These are phyloP conservation scores for Thera britannica DNA, from an alignment of 2,888 invertebrate genomes.

Conservation along the genomic window DNA sequence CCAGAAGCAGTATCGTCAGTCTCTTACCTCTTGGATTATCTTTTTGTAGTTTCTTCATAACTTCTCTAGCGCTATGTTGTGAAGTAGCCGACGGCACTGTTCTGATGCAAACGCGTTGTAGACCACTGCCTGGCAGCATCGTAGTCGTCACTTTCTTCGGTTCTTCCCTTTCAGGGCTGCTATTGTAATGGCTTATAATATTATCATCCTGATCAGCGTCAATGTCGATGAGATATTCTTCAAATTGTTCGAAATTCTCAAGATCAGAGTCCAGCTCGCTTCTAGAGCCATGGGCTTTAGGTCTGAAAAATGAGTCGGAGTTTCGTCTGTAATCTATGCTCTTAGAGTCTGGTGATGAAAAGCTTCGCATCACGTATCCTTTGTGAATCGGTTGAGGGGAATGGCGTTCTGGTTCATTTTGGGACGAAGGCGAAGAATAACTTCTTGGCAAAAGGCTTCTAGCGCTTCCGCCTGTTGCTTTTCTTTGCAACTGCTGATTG, in stretches of 20 bases:
- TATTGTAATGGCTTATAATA: conserved; percentile 58
- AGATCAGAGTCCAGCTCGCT: conserved; percentile 75
- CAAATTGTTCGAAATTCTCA: conserved; percentile 75
- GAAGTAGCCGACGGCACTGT: conserved; percentile 62
- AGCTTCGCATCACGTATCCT: conserved; percentile 70
- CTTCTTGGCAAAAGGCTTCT: conserved; percentile 72
- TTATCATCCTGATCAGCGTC: conserved; percentile 72
- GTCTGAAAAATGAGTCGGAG: conserved; percentile 69
- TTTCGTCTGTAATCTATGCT: conserved; percentile 61
- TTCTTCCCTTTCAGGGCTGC: conserved; percentile 66
- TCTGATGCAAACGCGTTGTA: conserved; percentile 70
- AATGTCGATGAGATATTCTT: conserved; percentile 75
- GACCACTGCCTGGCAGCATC: conserved; percentile 74
- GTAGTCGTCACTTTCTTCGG: conserved; percentile 72
- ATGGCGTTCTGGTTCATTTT: conserved; percentile 56
- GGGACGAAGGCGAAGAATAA: conserved; percentile 71
- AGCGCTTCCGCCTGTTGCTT: conserved; percentile 55
- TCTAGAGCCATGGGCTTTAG: conserved; percentile 68
- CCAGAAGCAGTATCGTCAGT: not conserved
- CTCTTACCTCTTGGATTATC: conserved; percentile 62
- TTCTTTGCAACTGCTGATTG: conserved; percentile 70
- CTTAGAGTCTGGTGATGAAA: conserved; percentile 74
- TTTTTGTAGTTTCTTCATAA: conserved; percentile 62
- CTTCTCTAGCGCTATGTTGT: conserved; percentile 60
- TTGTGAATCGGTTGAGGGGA: conserved; percentile 49